A percentile compares a stretch with the other conserved stretches of the same genome.
Conservation (phyloP, 2,888 invertebrate species). For the Zeuzera pyrina region DNA sequence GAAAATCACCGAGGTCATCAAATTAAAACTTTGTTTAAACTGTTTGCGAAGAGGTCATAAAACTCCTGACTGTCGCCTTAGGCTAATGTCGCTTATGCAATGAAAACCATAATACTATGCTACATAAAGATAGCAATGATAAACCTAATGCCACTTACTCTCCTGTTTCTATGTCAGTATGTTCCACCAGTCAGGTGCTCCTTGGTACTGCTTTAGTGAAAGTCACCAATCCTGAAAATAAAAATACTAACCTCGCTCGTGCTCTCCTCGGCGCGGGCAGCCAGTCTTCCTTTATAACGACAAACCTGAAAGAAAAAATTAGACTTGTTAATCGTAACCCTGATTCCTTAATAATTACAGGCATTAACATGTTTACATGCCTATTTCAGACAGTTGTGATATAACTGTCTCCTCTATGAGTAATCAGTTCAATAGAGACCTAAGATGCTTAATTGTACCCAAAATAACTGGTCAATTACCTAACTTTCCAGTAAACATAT, state of each 20-base stretch:
- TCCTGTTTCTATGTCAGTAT: neutral
- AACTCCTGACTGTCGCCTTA: neutral
- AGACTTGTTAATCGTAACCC: neutral
- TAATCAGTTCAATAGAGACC: too few species aligned
- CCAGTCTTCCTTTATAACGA: too few species aligned
- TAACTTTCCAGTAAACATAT: too few species aligned
- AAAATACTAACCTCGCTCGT: too few species aligned
- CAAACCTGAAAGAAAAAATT: constrained; percentile 4
- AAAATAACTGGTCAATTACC: too few species aligned
- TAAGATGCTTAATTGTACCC: too few species aligned
- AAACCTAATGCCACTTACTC: neutral
- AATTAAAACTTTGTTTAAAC: too few species aligned
- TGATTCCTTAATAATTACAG: constrained; percentile 2
- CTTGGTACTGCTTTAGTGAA: constrained; percentile 1
- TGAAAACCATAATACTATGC: neutral
- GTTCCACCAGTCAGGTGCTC: neutral
- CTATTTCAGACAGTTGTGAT: constrained; percentile 1
- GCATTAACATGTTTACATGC: constrained; percentile 1
- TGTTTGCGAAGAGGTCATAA: neutral
- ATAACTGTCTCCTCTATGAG: neutral
- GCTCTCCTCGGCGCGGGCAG: too few species aligned
- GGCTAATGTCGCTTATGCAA: neutral
- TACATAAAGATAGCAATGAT: neutral
- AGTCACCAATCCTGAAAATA: too few species aligned
- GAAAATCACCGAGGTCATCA: too few species aligned